Evolutionary conservation across 2,888 invertebrate genomes (phyloP), one percentile per base, ranked within the genome.

Genomic region (Parasteatoda lunata): DNA sequence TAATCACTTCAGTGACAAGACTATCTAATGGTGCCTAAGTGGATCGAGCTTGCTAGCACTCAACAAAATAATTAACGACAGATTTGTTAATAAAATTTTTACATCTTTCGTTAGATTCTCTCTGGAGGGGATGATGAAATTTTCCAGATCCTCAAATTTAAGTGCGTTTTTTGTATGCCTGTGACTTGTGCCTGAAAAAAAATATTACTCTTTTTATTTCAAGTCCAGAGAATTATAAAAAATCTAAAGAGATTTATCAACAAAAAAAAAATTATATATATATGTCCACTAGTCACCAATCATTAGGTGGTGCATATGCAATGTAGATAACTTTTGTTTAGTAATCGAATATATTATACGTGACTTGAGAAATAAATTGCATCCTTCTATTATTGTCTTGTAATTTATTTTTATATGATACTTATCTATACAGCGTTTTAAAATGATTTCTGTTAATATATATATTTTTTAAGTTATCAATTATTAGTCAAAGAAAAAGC

Each of bases 21-120:
- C 80, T 86, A 80, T 86, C 85, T 86, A 68, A 86, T 66, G 85
- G 85, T 86, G 85, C 85, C 85, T 86, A 80, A 71, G 85, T 80
- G 80, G 66, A 77, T 86, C 85, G 85, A 86, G 85, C 85, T 86
- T 86, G 85, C 85, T 80, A 86, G 80, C 54, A 86, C 77, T 86
- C 84, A 79, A 79, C 69, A 9, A 70, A 84, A 84, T 49, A 70
- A 64, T 71, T 71, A 52, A 84, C 52, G 59, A 66, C 68, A 59
- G 59, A 59, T 7, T 9, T 13, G n/a, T 13, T 59, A 69, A 84
- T 77, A 68, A 52, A 51, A 78, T 68, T 68, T 84, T 78, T 73
- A 72, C 73, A 66, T 78, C 73, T 65, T 83, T 71, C 78, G 78
- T 78, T 84, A 66, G 72, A 77, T 65, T 77, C 70, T 77, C 75